These are phyloP conservation scores for Magallana ariakensis DNA, from an alignment of 1,140 invertebrate genomes.

Conservation along the genomic window DNA sequence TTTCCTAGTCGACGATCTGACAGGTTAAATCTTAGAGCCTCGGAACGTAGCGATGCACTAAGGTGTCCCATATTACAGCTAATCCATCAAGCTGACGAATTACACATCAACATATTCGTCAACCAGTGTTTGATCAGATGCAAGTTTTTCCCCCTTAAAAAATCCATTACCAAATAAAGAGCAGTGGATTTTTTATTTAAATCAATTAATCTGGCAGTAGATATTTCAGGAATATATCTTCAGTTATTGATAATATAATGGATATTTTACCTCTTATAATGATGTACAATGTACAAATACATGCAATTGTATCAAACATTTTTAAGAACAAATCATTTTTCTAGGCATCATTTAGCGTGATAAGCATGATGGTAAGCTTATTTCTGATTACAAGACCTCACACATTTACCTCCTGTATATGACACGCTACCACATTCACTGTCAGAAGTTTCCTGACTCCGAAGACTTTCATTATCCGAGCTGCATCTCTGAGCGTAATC, in stretches of 20 bases:
- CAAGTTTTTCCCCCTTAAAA: background rate
- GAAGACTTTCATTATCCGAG: slow-evolving; percentile 11
- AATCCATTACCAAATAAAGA: too few relatives aligned
- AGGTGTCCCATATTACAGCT: background rate
- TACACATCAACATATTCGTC: background rate
- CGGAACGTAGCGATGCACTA: background rate
- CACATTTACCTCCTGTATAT: slow-evolving; percentile 7
- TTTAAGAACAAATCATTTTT: too few relatives aligned
- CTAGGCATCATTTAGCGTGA: too few relatives aligned
- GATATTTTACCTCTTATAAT: too few relatives aligned
- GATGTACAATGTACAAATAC: too few relatives aligned
- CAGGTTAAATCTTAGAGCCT: background rate
- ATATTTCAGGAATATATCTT: too few relatives aligned
- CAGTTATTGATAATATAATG: too few relatives aligned
- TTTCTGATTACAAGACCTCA: too few relatives aligned
- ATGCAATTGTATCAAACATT: too few relatives aligned
- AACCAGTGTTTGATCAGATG: slow-evolving; percentile 20
- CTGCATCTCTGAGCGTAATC: background rate
- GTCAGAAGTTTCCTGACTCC: background rate
- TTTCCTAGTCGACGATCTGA: background rate
- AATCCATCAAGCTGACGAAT: background rate
- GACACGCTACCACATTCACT: slow-evolving; percentile 17
- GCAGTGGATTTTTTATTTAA: too few relatives aligned
- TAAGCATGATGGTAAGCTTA: too few relatives aligned
- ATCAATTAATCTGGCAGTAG: too few relatives aligned